phyloP scores from a whole-genome alignment of 2,113 vertebrate species.

The Epinephelus moara region DNA sequence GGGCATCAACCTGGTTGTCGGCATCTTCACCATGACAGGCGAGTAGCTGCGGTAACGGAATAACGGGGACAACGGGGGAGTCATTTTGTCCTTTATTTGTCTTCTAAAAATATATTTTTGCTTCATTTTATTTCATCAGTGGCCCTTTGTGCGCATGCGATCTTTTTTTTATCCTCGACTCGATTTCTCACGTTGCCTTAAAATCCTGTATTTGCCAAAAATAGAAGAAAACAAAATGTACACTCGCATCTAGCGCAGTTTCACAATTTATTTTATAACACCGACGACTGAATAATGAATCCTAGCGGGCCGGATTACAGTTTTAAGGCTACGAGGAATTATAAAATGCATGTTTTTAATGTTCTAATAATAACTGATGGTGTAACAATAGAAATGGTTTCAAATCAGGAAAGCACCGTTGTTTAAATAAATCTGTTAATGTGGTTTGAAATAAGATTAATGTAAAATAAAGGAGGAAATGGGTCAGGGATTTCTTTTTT shows the following conservation, averaged over 20 bases:
- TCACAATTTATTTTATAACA: no score
- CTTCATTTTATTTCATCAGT: no score
- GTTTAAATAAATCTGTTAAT: neutral
- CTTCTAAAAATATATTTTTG: neutral
- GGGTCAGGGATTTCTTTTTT: neutral
- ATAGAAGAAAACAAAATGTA: no score
- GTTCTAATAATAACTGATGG: no score
- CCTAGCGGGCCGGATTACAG: neutral
- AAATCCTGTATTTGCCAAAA: no score
- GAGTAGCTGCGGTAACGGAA: constrained; percentile 17
- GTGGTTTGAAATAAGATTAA: neutral
- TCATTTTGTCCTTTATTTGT: neutral
- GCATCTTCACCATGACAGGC: constrained; percentile 74
- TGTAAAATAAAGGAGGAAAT: neutral
- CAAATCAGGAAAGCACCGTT: neutral
- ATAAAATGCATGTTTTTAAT: neutral
- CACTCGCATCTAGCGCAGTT: no score
- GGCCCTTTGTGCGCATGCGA: neutral
- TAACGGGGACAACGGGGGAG: neutral
- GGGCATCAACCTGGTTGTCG: constrained; percentile 68
- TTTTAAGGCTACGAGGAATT: neutral
- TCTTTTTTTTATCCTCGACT: no score
- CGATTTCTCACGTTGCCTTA: no score
- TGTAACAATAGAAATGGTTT: neutral
- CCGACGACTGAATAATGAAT: no score